These are phyloP conservation scores for Monoplex corrugatus DNA, from an alignment of 2,888 invertebrate species.

Conservation along the genomic window DNA sequence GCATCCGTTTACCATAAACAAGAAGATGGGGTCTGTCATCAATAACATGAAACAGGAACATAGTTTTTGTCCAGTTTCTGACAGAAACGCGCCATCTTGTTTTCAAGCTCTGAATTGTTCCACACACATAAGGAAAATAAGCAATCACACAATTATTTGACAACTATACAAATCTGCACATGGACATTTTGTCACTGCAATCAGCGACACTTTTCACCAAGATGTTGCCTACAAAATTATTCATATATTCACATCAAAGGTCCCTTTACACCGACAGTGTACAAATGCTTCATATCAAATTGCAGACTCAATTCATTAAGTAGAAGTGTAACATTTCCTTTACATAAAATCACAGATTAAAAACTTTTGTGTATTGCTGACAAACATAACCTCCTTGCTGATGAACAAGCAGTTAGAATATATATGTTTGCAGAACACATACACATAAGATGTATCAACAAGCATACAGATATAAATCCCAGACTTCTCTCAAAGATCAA, in stretches of 20 bases:
- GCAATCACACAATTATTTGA: neutral
- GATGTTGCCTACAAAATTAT: neutral
- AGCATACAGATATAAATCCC: neutral
- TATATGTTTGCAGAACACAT: neutral
- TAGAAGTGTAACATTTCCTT: constrained; percentile 23
- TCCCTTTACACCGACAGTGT: constrained; percentile 35
- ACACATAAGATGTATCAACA: neutral
- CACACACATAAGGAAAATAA: neutral
- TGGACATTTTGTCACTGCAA: neutral
- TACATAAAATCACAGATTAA: constrained; percentile 31
- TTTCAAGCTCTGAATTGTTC: constrained; percentile 28
- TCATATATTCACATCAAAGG: constrained; percentile 29
- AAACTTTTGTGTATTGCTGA: neutral
- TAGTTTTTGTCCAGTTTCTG: neutral
- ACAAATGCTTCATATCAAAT: constrained; percentile 25
- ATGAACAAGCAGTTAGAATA: neutral
- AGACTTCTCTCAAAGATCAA: no score
- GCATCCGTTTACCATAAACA: neutral
- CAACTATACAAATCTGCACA: neutral
- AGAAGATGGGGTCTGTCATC: neutral
- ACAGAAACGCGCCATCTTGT: neutral
- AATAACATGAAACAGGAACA: neutral
- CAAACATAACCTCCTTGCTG: neutral
- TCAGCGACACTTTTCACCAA: neutral
- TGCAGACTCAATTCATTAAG: constrained; percentile 16